phyloP scores from a whole-genome alignment of 2,797 vertebrate genomes.

The Cirrhinus mrigala region DNA sequence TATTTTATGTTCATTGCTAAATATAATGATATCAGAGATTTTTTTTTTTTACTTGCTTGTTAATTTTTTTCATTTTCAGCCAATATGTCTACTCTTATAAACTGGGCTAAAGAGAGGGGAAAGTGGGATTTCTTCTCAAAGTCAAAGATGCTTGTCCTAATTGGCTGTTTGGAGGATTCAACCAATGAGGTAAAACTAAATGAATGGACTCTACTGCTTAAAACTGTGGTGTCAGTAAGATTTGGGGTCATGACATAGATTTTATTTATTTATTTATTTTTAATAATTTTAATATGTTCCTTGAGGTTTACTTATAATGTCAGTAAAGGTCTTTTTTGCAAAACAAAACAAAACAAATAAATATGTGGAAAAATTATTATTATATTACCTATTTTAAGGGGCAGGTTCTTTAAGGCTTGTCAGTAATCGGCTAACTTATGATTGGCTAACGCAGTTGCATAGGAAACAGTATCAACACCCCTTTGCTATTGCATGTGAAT shows the following conservation, averaged over 20 bases:
- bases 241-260: neutral
- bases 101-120: conserved; percentile 73
- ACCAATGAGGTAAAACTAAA: conserved; percentile 85
- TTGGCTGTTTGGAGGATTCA: conserved; percentile 88
- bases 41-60: neutral
- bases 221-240: neutral
- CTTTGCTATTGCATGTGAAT: too few species aligned
- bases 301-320: too few species aligned
- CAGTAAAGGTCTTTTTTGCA: too few species aligned
- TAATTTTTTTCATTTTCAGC: conserved; percentile 72
- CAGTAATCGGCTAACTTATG: too few species aligned
- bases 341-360: too few species aligned
- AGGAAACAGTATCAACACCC: too few species aligned
- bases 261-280: too few species aligned
- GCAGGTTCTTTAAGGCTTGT: too few species aligned
- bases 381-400: too few species aligned
- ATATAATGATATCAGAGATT: neutral
- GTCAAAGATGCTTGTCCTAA: conserved; percentile 79
- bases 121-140: conserved; percentile 87
- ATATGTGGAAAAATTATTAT: too few species aligned
- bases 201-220: neutral
- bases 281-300: too few species aligned
- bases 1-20: neutral
- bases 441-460: too few species aligned
- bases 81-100: conserved; percentile 81